These are phyloP conservation scores for Siderastrea siderea DNA, from an alignment of 92 coral and sea anemone genomes.

Conservation along the genomic window DNA sequence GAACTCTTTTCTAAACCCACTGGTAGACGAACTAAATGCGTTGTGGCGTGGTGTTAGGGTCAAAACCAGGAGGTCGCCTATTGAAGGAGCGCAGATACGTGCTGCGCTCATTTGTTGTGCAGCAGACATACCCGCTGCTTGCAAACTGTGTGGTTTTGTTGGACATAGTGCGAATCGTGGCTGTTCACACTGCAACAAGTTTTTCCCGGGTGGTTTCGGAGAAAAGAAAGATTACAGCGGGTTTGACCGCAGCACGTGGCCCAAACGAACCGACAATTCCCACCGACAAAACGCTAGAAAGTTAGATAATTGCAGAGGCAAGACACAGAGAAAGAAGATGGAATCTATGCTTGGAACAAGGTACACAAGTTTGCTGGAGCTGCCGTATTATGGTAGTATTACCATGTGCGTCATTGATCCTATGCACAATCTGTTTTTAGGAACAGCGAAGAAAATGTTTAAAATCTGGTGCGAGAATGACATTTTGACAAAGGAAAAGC, in stretches of 20 bases:
- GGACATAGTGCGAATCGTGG: slow-evolving; percentile 66
- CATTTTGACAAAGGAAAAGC: slow-evolving; percentile 41
- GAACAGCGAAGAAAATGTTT: slow-evolving; percentile 7
- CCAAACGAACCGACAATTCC: slow-evolving; percentile 46
- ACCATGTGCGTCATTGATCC: slow-evolving; percentile 17
- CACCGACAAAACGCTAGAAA: slow-evolving; percentile 61
- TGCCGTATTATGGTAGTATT: not conserved
- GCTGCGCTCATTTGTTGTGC: slow-evolving; percentile 75
- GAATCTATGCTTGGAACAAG: not conserved
- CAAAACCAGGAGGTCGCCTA: slow-evolving; percentile 12
- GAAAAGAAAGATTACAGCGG: slow-evolving; percentile 61
- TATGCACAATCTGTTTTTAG: slow-evolving; percentile 11
- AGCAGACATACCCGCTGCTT: slow-evolving; percentile 75
- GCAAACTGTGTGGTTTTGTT: slow-evolving; percentile 78
- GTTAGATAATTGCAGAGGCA: slow-evolving; percentile 55
- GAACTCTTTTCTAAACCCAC: slow-evolving; percentile 61
- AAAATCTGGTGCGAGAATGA: slow-evolving; percentile 28
- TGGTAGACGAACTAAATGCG: slow-evolving; percentile 59
- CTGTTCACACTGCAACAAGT: slow-evolving; percentile 67
- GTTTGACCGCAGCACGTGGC: slow-evolving; percentile 70
- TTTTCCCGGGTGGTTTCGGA: slow-evolving; percentile 7
- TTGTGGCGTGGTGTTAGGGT: slow-evolving; percentile 67
- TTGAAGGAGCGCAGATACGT: slow-evolving; percentile 25
- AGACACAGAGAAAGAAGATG: slow-evolving; percentile 31
- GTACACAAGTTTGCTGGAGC: not conserved